Base-by-base conservation (phyloP, 2,113 vertebrate genomes). In the Epinephelus moara region DNA sequence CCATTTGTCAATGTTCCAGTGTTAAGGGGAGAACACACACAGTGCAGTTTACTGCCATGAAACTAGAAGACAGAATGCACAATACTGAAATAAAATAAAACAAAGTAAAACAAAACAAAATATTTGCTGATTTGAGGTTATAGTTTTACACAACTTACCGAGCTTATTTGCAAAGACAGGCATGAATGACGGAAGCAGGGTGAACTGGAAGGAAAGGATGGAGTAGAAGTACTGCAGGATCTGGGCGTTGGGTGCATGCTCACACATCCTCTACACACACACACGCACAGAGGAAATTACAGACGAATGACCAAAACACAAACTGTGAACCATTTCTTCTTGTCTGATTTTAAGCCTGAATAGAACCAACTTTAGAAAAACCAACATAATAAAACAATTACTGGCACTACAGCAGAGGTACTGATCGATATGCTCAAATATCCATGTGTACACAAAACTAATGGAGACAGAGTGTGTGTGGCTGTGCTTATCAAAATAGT, bases 141-240 rank as follows among this genome's bases (percentile, higher is more conserved):
- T 13, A 72, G 23, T 7, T 11, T 75, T 45, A n/a, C 8, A 0
- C 4, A 40, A 86, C 96, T 90, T 95, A 99, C 98, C 97, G 1
- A 99, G 95, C 83, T 99, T 99, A 80, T 89, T 92, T 80, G 97
- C 96, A 89, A 99, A 98, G 69, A 88, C 95, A 40, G 96, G 92
- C 93, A 88, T 95, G 92, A 96, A 94, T 50, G 93, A 90, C 8
- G 98, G 97, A 64, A 96, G 87, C 33, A 97, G 93, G 79, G 81
- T 86, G 80, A 98, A 99, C 89, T 97, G 96, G 52, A 76, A 95
- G 52, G 88, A 95, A 2, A 99, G 94, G 69, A 96, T 61, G 0
- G 95, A 96, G 85, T 97, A 94, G 94, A 99, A 98, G 80, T 94
- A 83, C 92, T 98, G 97, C 84, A 97, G 95, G 61, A 97, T 72